Conservation (phyloP, 2,888 invertebrate species). For the Stegophylla sp. region DNA sequence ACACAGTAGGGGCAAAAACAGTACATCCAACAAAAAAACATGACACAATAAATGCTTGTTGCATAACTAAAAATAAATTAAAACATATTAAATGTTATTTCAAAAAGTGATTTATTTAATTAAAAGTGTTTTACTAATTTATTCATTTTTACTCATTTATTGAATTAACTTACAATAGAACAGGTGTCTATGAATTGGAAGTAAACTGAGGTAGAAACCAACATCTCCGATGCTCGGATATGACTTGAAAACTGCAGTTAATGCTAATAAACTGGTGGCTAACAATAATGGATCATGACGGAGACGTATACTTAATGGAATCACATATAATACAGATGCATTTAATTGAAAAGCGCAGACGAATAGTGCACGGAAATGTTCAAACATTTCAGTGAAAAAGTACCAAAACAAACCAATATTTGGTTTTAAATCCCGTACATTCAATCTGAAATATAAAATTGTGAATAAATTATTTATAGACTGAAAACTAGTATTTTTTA, state of each 20-base stretch:
- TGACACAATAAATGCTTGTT: slow-evolving; percentile 91
- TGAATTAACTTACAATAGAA: slow-evolving; percentile 76
- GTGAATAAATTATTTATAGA: neutral
- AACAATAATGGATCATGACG: slow-evolving; percentile 81
- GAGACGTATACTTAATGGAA: slow-evolving; percentile 83
- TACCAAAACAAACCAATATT: slow-evolving; percentile 99
- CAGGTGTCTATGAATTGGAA: slow-evolving; percentile 90
- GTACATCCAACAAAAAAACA: slow-evolving; percentile 88
- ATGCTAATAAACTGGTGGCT: slow-evolving; percentile 78
- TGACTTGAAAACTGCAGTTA: slow-evolving; percentile 92
- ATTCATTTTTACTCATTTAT: slow-evolving; percentile 33
- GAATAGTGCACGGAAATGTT: slow-evolving; percentile 94
- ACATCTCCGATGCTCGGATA: slow-evolving; percentile 97
- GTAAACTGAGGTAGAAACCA: slow-evolving; percentile 85
- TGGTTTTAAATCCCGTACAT: slow-evolving; percentile 91
- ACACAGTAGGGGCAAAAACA: slow-evolving; percentile 90
- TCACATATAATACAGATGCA: slow-evolving; percentile 85
- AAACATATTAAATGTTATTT: neutral
- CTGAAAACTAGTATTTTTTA: neutral
- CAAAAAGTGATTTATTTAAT: slow-evolving; percentile 34
- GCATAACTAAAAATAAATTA: slow-evolving; percentile 76
- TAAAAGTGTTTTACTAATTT: slow-evolving; percentile 9
- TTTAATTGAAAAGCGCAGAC: slow-evolving; percentile 97
- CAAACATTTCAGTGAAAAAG: slow-evolving; percentile 99
- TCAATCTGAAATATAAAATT: slow-evolving; percentile 70